Evolutionary conservation across 1,140 invertebrate genomes (phyloP).

Genomic region (Kradibia gibbosae): DNA sequence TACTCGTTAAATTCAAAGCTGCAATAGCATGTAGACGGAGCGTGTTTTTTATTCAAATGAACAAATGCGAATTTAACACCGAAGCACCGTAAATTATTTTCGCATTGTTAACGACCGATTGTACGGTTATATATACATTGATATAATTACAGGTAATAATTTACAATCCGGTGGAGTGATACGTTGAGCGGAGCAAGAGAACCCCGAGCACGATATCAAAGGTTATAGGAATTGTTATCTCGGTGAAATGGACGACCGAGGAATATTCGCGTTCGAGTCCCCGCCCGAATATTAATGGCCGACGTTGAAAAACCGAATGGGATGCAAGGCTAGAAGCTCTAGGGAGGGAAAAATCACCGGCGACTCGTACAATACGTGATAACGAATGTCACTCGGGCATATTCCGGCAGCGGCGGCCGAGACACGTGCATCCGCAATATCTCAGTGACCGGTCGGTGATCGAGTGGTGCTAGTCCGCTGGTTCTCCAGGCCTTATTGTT

Average conservation of each 20-base stretch:
- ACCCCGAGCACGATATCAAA: background rate
- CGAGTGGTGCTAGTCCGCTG: constrained; percentile 38
- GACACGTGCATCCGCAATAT: background rate
- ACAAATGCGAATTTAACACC: no score
- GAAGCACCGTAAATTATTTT: background rate
- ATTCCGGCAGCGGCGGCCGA: background rate
- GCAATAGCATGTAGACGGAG: no score
- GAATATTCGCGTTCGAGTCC: background rate
- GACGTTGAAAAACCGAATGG: background rate
- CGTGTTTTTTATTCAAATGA: no score
- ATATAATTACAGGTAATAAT: background rate
- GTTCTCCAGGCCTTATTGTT: constrained; percentile 50
- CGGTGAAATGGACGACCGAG: background rate
- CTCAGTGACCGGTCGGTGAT: background rate
- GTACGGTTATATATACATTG: background rate
- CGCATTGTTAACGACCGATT: background rate
- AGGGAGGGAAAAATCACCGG: background rate
- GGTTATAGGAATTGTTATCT: background rate
- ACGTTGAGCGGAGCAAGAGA: no score
- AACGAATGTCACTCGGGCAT: constrained; percentile 30
- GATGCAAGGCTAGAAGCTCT: constrained; percentile 6
- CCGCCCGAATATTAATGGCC: constrained; percentile 27
- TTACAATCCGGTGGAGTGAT: background rate
- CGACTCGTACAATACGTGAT: constrained; percentile 12
- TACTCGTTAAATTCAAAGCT: no score